Percentiles rank a stretch among this genome's conserved stretches.
These are phyloP conservation scores for Typhlichthys eigenmanni DNA, from an alignment of 2,797 vertebrate genomes.

Conservation along the genomic window DNA sequence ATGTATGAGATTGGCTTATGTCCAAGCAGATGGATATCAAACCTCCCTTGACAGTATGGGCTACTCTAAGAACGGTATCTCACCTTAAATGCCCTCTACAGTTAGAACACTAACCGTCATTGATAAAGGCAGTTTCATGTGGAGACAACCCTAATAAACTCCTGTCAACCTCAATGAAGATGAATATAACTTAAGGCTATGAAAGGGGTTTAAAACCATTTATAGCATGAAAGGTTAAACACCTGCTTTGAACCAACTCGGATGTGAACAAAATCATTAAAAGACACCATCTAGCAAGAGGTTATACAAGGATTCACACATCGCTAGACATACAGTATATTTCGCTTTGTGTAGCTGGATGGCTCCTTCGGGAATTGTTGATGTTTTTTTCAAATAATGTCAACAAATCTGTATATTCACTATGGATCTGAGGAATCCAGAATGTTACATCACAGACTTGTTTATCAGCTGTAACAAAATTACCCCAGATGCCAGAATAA, in stretches of 20 bases:
- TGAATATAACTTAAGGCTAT: conserved; percentile 53
- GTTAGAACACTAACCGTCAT: conserved; percentile 39
- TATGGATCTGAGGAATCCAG: too few species aligned
- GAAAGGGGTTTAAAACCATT: conserved; percentile 33
- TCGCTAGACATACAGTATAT: conserved; percentile 6
- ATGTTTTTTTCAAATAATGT: too few species aligned
- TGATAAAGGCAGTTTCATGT: conserved; percentile 51
- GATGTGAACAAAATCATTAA: conserved; percentile 37
- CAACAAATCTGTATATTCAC: too few species aligned
- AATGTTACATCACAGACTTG: too few species aligned
- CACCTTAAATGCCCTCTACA: conserved; percentile 56
- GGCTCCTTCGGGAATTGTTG: too few species aligned
- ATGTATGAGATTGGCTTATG: conserved; percentile 10
- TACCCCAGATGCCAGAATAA: too few species aligned
- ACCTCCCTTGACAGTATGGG: conserved; percentile 31
- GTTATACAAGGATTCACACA: conserved; percentile 53
- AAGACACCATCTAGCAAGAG: conserved; percentile 1
- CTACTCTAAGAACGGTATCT: conserved; percentile 33
- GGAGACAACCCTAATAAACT: conserved; percentile 63
- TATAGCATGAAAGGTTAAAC: conserved; percentile 11
- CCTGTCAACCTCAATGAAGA: conserved; percentile 55
- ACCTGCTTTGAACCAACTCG: conserved; percentile 21
- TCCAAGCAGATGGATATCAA: conserved; percentile 9
- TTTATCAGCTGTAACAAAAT: too few species aligned
- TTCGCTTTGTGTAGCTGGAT: conserved; percentile 1